Percentiles rank a stretch among this genome's conserved stretches.
Conservation (phyloP, 2,888 invertebrate species). For the Chaetogeoica ovagalla region DNA sequence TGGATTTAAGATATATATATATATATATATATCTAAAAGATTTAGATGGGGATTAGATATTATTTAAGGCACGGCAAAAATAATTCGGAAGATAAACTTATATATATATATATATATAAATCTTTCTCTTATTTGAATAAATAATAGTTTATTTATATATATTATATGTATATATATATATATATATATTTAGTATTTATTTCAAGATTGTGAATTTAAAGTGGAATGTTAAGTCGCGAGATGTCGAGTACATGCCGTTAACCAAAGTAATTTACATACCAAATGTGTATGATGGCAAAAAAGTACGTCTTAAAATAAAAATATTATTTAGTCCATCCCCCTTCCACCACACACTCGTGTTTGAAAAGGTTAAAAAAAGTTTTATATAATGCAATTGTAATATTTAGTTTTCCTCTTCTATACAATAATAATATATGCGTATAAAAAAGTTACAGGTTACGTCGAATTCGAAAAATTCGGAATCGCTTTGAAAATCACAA, state of each 20-base stretch:
- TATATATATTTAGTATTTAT: not conserved
- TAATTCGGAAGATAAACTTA: slow-evolving; percentile 14
- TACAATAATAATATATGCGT: not conserved
- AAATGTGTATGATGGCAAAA: not conserved
- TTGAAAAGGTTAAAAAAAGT: not conserved
- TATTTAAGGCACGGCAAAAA: not conserved
- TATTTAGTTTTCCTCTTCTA: not conserved
- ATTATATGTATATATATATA: not conserved
- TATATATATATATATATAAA: not conserved
- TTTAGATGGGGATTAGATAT: slow-evolving; percentile 15
- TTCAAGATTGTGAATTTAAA: slow-evolving; percentile 25
- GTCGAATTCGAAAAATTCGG: too few relatives aligned
- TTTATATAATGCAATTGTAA: not conserved
- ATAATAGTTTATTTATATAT: too few relatives aligned
- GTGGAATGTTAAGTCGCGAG: slow-evolving; percentile 8
- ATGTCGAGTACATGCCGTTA: not conserved
- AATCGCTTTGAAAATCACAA: too few relatives aligned
- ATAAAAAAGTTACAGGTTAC: too few relatives aligned
- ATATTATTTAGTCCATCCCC: not conserved
- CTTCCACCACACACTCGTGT: not conserved
- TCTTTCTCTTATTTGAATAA: slow-evolving; percentile 5
- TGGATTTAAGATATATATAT: not conserved
- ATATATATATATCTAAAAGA: not conserved
- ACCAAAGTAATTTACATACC: slow-evolving; percentile 19
- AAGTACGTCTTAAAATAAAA: slow-evolving; percentile 10